Evolutionary conservation across 1,140 invertebrate genomes (phyloP), one percentile per base, ranked within the genome.

Genomic region (Drosophila sproati): DNA sequence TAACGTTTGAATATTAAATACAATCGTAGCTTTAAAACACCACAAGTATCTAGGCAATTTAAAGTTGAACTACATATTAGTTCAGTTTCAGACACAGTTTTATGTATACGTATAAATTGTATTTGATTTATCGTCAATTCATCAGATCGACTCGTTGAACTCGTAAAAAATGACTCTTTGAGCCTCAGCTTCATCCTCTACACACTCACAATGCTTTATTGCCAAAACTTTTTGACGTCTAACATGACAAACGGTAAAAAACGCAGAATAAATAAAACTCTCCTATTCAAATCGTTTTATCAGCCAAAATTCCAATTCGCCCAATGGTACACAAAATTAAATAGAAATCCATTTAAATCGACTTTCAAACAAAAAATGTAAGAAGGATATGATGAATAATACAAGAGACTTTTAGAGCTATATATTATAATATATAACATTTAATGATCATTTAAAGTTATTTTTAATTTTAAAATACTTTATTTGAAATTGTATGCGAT

Each of bases 261-360:
- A 48, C 63, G 8, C 20, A 31, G 57, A 47, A 63, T 47, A 43
- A 54, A 51, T 66, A 80, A 47, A 59, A 61, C 5, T 10, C 51
- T 45, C 45, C 54, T 39, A 64, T 61, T 39, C 20, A 52, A 78
- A 69, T 63, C 54, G 75, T 67, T 72, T 78, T 78, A 20, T 61
- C 57, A 81, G 32, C 35, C 52, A 35, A 69, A 82, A 72, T 82
- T 66, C 34, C 69, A 87, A 60, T 80, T 74, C 85, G 83, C 79
- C 73, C 59, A 54, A 66, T 63, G 51, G 51, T 35, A 67, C 47
- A 63, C 60, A 67, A 62, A 52, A 75, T 31, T 48, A 61, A 52
- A 79, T 56, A 43, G 61, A 66, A 75, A 59, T 56, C 64, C 57
- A 77, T 80, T 80, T 69, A 80, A 74, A 72, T 72, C 50, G 52